Base-by-base conservation (phyloP, 2,888 invertebrate genomes). In the Agonopterix alstromeriana region DNA sequence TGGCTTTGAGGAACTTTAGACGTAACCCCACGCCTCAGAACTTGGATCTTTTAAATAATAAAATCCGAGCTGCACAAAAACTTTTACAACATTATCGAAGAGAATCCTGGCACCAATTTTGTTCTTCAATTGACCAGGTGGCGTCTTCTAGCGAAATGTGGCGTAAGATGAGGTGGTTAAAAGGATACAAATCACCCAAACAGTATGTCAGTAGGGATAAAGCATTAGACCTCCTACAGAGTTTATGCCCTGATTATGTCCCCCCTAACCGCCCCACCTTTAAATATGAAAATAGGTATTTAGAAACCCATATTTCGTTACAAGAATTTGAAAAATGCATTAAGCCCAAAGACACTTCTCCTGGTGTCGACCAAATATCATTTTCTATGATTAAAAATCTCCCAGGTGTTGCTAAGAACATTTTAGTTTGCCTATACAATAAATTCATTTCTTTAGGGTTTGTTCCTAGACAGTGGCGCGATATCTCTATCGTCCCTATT, bases 11-110 rank as follows among this genome's bases (percentile, higher is more conserved):
- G 10, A 42, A 40, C 10, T 54, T 61, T 14, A 48, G 57, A 10
- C 35, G 47, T 7, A 59, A 58, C 36, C 56, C 56, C 2, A 56
- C 53, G 3, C 55, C 57, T 1, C 14, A 48, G 8, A 58, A 61
- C 36, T 35, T 49, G 10, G 14, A 14, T 3, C 10, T 36, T 10
- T n/a, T n/a, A n/a, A n/a, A n/a, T n/a, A n/a, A n/a, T n/a, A n/a
- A n/a, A n/a, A n/a, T n/a, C n/a, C n/a, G 3, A 9, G n/a, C 9
- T 9, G n/a, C 36, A 10, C 36, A 36, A 36, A 36, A 36, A 36
- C 36, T 36, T 10, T 10, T 36, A 36, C 36, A n/a, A 10, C 9
- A 36, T 9, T 9, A 36, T 10, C 9, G 36, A 36, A n/a, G n/a
- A 3, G n/a, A 36, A 36, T 36, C 36, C 10, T 36, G 36, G 36